Evolutionary conservation across 2,888 invertebrate species (phyloP).

Genomic region (Tetropium fuscum): DNA sequence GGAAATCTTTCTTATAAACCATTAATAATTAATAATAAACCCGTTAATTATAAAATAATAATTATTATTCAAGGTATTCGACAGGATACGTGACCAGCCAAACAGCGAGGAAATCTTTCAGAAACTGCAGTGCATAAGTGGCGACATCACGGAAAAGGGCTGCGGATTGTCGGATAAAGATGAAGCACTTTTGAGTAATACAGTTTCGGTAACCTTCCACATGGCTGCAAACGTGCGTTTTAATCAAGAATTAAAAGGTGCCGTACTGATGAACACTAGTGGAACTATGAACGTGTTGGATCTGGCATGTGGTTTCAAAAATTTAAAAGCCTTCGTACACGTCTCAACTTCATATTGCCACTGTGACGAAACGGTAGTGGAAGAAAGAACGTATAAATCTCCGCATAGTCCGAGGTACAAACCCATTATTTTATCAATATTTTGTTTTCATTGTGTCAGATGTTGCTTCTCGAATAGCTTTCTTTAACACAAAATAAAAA

Average conservation of each 20-base stretch:
- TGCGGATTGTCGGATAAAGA: conserved; percentile 66
- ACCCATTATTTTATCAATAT: not conserved
- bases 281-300: conserved; percentile 59
- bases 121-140: conserved; percentile 70
- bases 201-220: conserved; percentile 76
- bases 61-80: conserved; percentile 58
- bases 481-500: too few species aligned
- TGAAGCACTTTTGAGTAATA: conserved; percentile 65
- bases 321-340: conserved; percentile 76
- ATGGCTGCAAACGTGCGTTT: conserved; percentile 81
- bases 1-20: too few species aligned
- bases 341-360: conserved; percentile 95
- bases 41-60: too few species aligned
- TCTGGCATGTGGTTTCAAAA: conserved; percentile 53
- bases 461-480: too few species aligned
- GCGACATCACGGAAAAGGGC: conserved; percentile 66
- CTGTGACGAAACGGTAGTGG: conserved; percentile 81
- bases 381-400: conserved; percentile 84
- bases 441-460: too few species aligned
- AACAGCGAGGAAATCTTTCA: conserved; percentile 57
- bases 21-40: too few species aligned
- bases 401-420: conserved; percentile 61
- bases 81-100: conserved; percentile 52
- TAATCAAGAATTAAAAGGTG: conserved; percentile 74
- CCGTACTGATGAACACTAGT: conserved; percentile 74